Conservation (phyloP, 2,113 vertebrate genomes). For the Lucifuga dentata region DNA sequence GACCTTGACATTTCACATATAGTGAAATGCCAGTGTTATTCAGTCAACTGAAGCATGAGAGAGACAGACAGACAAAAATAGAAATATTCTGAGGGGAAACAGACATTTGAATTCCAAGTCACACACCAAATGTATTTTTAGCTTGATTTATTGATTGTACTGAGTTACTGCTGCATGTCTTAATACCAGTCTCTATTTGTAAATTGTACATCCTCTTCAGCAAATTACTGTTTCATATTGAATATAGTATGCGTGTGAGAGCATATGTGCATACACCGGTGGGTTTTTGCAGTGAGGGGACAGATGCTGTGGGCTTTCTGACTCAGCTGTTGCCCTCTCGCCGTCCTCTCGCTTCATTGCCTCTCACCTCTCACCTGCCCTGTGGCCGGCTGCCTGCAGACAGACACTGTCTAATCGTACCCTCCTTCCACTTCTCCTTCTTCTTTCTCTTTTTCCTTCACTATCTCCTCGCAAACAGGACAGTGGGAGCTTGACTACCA, state of each 20-base stretch:
- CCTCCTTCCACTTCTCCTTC: constrained; percentile 8
- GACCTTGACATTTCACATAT: constrained; percentile 82
- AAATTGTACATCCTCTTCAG: constrained; percentile 12
- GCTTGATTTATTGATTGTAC: constrained; percentile 21
- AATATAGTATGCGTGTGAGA: constrained; percentile 42
- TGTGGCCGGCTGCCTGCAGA: constrained; percentile 67
- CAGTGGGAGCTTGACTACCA: constrained; percentile 36
- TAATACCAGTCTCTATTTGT: not conserved
- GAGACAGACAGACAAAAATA: constrained; percentile 61
- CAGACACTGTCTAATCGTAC: constrained; percentile 56
- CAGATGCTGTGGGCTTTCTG: constrained; percentile 70
- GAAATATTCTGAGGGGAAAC: constrained; percentile 48
- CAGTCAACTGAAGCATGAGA: constrained; percentile 63
- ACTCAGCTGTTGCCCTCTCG: constrained; percentile 75
- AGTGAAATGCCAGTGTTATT: constrained; percentile 76
- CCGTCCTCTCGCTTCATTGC: constrained; percentile 65
- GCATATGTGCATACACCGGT: constrained; percentile 33
- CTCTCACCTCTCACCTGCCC: constrained; percentile 79
- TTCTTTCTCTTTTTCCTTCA: not conserved
- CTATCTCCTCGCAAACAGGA: constrained; percentile 33
- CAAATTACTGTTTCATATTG: not conserved
- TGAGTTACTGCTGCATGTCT: not conserved
- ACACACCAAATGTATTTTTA: constrained; percentile 49
- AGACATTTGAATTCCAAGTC: constrained; percentile 56
- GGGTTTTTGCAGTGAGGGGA: constrained; percentile 17